These are phyloP conservation scores for Leucophora obtusa DNA, from an alignment of 2,888 invertebrate genomes.

Conservation along the genomic window DNA sequence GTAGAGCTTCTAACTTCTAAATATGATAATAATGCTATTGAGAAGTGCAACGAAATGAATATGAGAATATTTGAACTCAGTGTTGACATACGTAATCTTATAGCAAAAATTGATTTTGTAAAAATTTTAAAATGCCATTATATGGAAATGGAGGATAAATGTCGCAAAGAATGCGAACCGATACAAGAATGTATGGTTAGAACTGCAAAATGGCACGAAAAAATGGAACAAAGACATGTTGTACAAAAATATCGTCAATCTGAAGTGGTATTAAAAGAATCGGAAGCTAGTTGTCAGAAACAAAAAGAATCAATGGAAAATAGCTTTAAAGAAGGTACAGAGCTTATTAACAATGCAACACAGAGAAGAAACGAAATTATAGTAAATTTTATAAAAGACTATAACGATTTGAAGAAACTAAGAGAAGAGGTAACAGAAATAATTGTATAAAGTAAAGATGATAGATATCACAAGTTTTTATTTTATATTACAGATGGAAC, in stretches of 20 bases:
- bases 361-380: constrained; percentile 38
- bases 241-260: constrained; percentile 45
- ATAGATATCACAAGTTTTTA: not conserved
- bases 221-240: constrained; percentile 53
- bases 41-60: not conserved
- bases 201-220: constrained; percentile 40
- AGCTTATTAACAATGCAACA: constrained; percentile 1
- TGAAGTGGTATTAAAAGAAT: constrained; percentile 19
- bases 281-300: constrained; percentile 5
- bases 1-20: constrained; percentile 16
- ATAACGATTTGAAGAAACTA: not conserved
- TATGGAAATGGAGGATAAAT: constrained; percentile 56
- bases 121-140: constrained; percentile 56
- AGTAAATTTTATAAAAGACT: constrained; percentile 11
- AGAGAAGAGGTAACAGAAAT: constrained; percentile 26
- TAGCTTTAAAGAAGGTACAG: constrained; percentile 5
- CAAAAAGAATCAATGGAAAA: not conserved
- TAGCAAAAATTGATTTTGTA: constrained; percentile 42
- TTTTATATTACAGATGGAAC: constrained; percentile 19
- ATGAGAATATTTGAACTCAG: constrained; percentile 9
- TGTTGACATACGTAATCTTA: constrained; percentile 32
- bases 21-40: not conserved
- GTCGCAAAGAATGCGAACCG: constrained; percentile 46
- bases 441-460: not conserved
- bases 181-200: constrained; percentile 34